Evolutionary conservation across 1,140 invertebrate species (phyloP), one percentile per base, ranked within the genome.

Genomic region (Heliothis subflexa): DNA sequence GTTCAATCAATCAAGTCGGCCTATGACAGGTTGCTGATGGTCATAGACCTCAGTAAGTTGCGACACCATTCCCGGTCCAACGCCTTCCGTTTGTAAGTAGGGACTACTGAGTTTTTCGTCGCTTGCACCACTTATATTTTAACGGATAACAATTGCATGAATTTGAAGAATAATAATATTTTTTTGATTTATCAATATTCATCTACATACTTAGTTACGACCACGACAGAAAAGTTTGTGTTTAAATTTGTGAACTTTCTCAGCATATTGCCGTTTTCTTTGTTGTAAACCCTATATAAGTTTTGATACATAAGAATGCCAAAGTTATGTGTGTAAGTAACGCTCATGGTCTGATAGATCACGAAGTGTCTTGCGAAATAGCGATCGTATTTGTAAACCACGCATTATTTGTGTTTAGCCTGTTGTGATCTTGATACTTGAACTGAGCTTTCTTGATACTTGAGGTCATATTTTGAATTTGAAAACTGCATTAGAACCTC

Each of bases 331-430:
- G 45, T 66, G 13, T 14, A 62, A 40, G 13, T 45, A 62, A 25
- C 33, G 4, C 40, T 88, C 88, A 90, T 77, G 88, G 90, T 83
- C 87, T 85, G 74, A 84, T 81, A 78, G 90, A 86, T 89, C 90
- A 91, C 90, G 90, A 91, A 78, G 81, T 55, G 82, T 66, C 16
- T 66, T 66, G 16, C 62, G 45, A 49, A 66, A 64, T 28, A 66
- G n/a, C 21, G 16, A 40, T 49, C 25, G 28, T 62, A 62, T 45
- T 59, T 25, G 25, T 59, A 25, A 59, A 59, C 14, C 25, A 40
- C 28, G 25, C 28, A n/a, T 62, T 28, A 62, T 62, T 16, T 62
- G 61, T 10, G 40, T n/a, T 14, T 40, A 62, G 21, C 40, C 61
- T 62, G 14, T 45, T 62, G 13, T 62, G 33, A 62, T 62, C 61